Evolutionary conservation across 1,140 invertebrate species (phyloP), one percentile per base, ranked within the genome.

Genomic region (Heliconius hewitsoni): DNA sequence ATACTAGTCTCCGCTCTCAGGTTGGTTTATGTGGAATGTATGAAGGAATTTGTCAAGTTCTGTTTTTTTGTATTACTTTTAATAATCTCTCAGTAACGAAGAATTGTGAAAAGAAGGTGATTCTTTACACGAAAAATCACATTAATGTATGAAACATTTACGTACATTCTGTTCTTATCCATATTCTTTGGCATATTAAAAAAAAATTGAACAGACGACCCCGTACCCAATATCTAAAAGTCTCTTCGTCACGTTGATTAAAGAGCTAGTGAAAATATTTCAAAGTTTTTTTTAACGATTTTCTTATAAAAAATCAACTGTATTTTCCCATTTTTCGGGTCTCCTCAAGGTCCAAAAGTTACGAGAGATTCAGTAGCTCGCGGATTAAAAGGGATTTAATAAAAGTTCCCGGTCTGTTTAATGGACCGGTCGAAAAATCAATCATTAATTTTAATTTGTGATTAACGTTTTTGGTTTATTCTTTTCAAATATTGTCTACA

Each of bases 331-430:
- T 72, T 72, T 72, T 30, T 52, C 23, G 9, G 55, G 42, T 77
- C 74, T 77, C 52, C 70, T 30, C 70, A 81, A 66, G 79, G 79
- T 46, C 77, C 78, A 81, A 78, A 81, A 81, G 80, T 81, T 81
- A 76, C 71, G 74, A 66, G 80, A 77, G 74, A 81, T 78, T 81
- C 77, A 73, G 77, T 71, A 71, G 76, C 57, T 77, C 66, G 74
- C 78, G 77, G 80, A 81, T 81, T 81, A 81, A 81, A 78, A 81
- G 80, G 77, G 77, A 66, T 78, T 81, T 81, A 71, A 74, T 74
- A 78, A 81, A 81, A 81, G 57, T 81, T 81, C 73, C 73, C 46
- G 74, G 70, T 30, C 46, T 70, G 77, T 66, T 78, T 81, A 81
- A 81, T 78, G 80, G 80, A 76, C 80, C 77, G 52, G 77, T 76